Base-by-base conservation (phyloP, 1,140 invertebrate species). In the Bradysia coprophila region DNA sequence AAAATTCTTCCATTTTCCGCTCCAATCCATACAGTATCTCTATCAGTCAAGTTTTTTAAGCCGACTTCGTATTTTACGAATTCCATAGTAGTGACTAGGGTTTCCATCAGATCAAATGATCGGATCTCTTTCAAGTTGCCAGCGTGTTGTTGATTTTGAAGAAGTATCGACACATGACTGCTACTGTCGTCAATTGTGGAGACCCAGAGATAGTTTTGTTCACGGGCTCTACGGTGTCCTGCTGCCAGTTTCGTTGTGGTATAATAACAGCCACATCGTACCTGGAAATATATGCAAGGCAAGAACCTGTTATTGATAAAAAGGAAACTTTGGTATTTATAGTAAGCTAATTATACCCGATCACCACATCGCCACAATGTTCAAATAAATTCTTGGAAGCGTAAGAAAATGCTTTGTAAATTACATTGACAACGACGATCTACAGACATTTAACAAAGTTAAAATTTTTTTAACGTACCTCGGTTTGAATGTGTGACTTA, bases 11-110 rank as follows among this genome's bases (percentile, higher is more conserved):
- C 71, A 48, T 78, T 81, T 46, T 84, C 79, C 1, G 89, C 93
- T 40, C 87, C 88, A 67, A 94, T 78, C 89, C 90, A 96, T 1
- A 96, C 82, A 22, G 78, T 68, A 60, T 82, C 78, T n/a, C 69
- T 66, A 38, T 73, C 67, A 21, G 77, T 57, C 42, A 68, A 70
- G 24, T 66, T 64, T 38, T 68, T 65, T 51, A 70, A 65, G 46
- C 65, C 64, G 23, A 11, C 23, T 10, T n/a, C 15, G 10, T 79
- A 78, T 57, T 79, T 78, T 1, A 85, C 75, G 50, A 83, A 86
- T 55, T 91, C 83, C 61, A 90, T 73, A 1, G 81, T 75, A 3
- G 79, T 81, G 3, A 91, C 78, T 58, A 76, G 75, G 2, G 78
- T 81, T 54, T 87, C 84, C 1, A 76, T 71, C 37, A 90, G 54